Base-by-base conservation (phyloP, 2,888 invertebrate genomes). In the Spilarctia lutea region DNA sequence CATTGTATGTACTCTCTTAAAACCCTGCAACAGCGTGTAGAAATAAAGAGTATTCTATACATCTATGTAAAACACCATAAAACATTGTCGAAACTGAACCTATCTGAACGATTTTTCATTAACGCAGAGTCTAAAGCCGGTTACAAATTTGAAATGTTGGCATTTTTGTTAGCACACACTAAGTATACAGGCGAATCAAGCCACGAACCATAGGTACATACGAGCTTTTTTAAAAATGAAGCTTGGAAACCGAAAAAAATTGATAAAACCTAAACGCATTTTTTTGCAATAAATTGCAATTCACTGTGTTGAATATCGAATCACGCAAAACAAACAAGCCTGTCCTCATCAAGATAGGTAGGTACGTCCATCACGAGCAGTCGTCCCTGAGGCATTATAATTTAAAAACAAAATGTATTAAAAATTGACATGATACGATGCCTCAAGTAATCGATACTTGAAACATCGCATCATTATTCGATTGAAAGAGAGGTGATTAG, bases 391-490 rank as follows among this genome's bases (percentile, higher is more conserved):
- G 84, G 85, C 84, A 79, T 79, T 77, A 79, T 83, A 76, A 70
- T 81, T 80, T 84, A 79, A 56, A 68, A 78, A 82, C 85, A 91
- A 63, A 80, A 89, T 86, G 81, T 87, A 85, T 87, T 85, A 83
- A 88, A 88, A 89, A 88, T 85, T 88, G 86, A 87, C 86, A 83
- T 90, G 30, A 89, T 90, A 88, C 89, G 88, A 86, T 86, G 84
- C 81, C 75, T 82, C 80, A 81, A 84, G 80, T 71, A 71, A 84
- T 56, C 69, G 69, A 69, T 56, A 56, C 24, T 39, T 60, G 27
- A 56, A n/a, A 60, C 70, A 70, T 79, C 72, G 79, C 80, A 80
- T 88, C 83, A 86, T 87, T 84, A 89, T 87, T 87, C 76, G 83
- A 85, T 84, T 71, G 84, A 85, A 86, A 84, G 84, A 85, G 86